These are phyloP conservation scores for Carassius carassius DNA, from an alignment of 2,113 vertebrate species.

Conservation along the genomic window DNA sequence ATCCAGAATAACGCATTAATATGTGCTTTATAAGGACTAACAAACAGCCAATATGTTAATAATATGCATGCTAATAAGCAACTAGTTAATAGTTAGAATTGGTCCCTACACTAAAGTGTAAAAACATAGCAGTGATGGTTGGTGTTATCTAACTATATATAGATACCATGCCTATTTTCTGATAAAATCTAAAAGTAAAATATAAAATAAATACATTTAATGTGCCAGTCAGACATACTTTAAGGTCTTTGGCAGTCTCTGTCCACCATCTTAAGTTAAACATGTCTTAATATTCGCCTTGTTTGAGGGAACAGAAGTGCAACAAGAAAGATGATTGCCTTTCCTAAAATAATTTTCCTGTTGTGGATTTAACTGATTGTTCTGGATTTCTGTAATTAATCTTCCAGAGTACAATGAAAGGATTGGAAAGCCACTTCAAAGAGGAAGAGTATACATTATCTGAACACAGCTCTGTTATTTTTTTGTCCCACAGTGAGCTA, in stretches of 20 bases:
- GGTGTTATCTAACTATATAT: too few relatives aligned
- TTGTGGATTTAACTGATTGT: constrained; percentile 79
- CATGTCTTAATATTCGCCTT: not conserved
- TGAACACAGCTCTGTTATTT: constrained; percentile 69
- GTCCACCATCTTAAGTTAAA: not conserved
- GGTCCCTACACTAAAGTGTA: too few relatives aligned
- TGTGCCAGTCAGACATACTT: not conserved
- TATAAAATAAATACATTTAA: too few relatives aligned
- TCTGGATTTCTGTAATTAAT: constrained; percentile 79
- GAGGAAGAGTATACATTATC: constrained; percentile 69
- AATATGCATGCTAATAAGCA: too few relatives aligned
- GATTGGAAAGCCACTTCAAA: constrained; percentile 78
- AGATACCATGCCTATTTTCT: too few relatives aligned
- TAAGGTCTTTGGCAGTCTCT: not conserved
- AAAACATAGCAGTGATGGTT: too few relatives aligned
- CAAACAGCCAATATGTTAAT: too few relatives aligned
- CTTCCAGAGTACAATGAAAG: constrained; percentile 75
- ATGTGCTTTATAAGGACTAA: too few relatives aligned
- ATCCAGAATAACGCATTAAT: too few relatives aligned
- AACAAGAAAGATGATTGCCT: constrained; percentile 64
- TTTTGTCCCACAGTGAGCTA: constrained; percentile 66
- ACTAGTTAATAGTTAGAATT: too few relatives aligned
- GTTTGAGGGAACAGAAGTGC: constrained; percentile 32
- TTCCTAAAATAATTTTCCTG: constrained; percentile 78
- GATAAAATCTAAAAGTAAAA: too few relatives aligned